Percentiles rank a stretch among this genome's conserved stretches.
Conservation (phyloP, 2,888 invertebrate species). For the Pantelozetes paolii region DNA sequence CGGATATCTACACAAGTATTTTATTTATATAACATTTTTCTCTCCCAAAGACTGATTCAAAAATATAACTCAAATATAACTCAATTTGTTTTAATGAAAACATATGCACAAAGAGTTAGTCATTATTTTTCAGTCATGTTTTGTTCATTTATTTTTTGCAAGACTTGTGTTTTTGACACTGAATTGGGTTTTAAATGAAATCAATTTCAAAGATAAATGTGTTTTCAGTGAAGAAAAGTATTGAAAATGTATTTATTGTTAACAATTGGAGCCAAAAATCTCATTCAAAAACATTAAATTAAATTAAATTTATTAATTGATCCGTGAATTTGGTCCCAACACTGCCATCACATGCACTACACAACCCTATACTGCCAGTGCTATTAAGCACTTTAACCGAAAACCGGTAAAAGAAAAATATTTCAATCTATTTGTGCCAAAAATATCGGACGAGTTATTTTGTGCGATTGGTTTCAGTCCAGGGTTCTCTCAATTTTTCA, state of each 20-base stretch:
- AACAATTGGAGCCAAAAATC: neutral
- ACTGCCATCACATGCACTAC: neutral
- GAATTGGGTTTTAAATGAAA: neutral
- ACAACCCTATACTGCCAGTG: neutral
- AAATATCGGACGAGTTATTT: constrained; percentile 25
- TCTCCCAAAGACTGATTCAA: too few species aligned
- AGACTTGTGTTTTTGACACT: neutral
- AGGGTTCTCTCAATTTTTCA: neutral
- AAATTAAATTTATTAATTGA: neutral
- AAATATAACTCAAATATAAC: neutral
- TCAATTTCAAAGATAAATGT: neutral
- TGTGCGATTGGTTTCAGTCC: constrained; percentile 25
- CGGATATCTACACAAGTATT: too few species aligned
- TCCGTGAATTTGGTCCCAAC: neutral
- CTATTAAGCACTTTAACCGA: too few species aligned
- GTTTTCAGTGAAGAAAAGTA: too few species aligned
- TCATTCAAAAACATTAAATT: constrained; percentile 7
- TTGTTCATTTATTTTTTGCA: constrained; percentile 19
- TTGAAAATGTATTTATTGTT: neutral
- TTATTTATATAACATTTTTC: too few species aligned
- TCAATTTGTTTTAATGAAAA: neutral
- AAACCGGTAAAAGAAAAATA: neutral
- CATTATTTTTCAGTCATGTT: neutral
- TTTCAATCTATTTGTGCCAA: neutral
- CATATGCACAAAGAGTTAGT: neutral